phyloP scores from a whole-genome alignment of 2,797 vertebrate species.

The Botia almorhae region DNA sequence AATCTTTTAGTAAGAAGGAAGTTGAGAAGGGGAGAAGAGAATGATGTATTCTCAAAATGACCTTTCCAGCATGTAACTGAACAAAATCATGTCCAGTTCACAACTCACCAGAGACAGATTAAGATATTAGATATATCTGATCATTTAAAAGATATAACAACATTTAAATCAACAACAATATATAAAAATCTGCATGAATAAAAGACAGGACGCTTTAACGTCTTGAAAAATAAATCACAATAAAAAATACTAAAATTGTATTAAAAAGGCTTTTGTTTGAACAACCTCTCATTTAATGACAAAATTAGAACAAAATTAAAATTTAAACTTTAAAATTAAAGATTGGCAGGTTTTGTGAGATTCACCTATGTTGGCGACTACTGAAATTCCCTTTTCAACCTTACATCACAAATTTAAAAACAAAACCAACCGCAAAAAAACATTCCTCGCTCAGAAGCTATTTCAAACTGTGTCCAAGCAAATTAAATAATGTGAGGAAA shows the following conservation, averaged over 20 bases:
- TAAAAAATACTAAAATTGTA: no score
- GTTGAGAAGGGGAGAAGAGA: background rate
- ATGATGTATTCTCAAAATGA: background rate
- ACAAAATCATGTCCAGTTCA: background rate
- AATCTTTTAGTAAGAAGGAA: slow-evolving; percentile 41
- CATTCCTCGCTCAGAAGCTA: background rate
- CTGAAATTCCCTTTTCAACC: no score
- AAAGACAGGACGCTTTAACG: no score
- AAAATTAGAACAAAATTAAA: no score
- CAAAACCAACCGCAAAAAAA: background rate
- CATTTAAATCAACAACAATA: background rate
- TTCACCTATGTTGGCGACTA: background rate
- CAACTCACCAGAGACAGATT: background rate
- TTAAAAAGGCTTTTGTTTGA: no score
- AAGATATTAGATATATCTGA: no score
- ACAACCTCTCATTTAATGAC: no score
- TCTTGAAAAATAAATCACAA: no score
- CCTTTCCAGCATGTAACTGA: background rate
- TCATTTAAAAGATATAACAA: background rate
- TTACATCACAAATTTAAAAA: no score
- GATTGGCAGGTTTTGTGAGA: background rate
- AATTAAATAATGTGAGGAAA: slow-evolving; percentile 28
- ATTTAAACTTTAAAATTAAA: background rate
- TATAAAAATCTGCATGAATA: no score
- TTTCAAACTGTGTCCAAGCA: slow-evolving; percentile 26